These are phyloP conservation scores for Lucifuga dentata DNA, from an alignment of 2,113 vertebrate genomes.

Conservation along the genomic window DNA sequence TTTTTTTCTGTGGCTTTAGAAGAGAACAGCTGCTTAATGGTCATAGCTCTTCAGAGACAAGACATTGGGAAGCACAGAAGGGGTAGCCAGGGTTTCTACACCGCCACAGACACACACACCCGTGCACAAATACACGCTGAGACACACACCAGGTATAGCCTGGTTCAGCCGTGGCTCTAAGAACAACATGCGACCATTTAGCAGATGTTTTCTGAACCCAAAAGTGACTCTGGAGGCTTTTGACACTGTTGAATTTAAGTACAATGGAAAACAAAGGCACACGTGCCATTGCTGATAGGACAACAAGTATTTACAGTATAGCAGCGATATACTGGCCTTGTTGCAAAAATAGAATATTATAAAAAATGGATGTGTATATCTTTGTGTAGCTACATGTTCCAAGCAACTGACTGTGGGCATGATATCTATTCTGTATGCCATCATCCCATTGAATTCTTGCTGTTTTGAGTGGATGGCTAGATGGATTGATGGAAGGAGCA, in stretches of 20 bases:
- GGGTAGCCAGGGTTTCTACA: slow-evolving; percentile 68
- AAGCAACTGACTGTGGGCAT: slow-evolving; percentile 54
- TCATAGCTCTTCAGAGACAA: slow-evolving; percentile 82
- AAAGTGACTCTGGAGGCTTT: slow-evolving; percentile 71
- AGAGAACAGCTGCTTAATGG: slow-evolving; percentile 82
- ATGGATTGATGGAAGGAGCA: slow-evolving; percentile 51
- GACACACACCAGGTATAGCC: slow-evolving; percentile 68
- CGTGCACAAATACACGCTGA: background rate
- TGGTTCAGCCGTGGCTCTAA: slow-evolving; percentile 52
- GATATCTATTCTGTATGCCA: slow-evolving; percentile 41
- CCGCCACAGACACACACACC: background rate
- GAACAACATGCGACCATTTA: slow-evolving; percentile 74
- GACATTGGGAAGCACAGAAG: slow-evolving; percentile 75
- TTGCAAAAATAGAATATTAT: slow-evolving; percentile 6
- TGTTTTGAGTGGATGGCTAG: slow-evolving; percentile 21
- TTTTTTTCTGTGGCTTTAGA: slow-evolving; percentile 64
- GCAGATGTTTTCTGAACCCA: slow-evolving; percentile 74
- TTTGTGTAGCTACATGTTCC: slow-evolving; percentile 32
- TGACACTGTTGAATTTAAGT: slow-evolving; percentile 72
- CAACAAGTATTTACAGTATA: slow-evolving; percentile 37
- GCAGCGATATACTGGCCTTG: slow-evolving; percentile 24
- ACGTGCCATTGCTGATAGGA: background rate
- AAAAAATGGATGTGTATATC: slow-evolving; percentile 6
- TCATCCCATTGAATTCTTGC: slow-evolving; percentile 48
- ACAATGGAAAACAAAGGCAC: slow-evolving; percentile 70